Conservation (phyloP, 2,113 vertebrate genomes). For the Heliornis fulica region DNA sequence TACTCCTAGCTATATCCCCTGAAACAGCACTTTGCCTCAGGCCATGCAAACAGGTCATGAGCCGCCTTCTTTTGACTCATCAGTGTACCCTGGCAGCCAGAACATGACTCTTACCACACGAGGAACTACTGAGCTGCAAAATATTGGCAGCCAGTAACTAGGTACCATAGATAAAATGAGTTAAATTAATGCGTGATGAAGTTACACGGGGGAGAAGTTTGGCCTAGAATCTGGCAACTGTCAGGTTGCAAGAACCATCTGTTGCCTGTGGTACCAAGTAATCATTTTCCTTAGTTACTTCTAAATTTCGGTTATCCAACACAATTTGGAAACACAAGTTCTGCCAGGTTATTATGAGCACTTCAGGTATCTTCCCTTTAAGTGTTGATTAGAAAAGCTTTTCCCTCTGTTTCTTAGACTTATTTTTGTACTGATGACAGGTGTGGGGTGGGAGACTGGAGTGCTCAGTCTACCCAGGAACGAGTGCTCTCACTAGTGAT, state of each 20-base stretch:
- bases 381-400: constrained; percentile 27
- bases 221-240: constrained; percentile 28
- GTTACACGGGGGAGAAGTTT: constrained; percentile 16
- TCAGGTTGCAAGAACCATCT: constrained; percentile 49
- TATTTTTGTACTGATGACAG: constrained; percentile 33
- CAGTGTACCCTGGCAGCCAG: not conserved
- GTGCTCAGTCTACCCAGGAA: not conserved
- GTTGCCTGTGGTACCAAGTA: not conserved
- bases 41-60: not conserved
- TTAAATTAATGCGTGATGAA: constrained; percentile 17
- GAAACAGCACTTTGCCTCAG: not conserved
- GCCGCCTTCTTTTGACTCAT: not conserved
- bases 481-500: not conserved
- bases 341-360: not conserved
- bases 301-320: not conserved
- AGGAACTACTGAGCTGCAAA: not conserved
- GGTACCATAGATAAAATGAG: not conserved
- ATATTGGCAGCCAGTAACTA: not conserved
- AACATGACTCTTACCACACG: not conserved
- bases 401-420: not conserved
- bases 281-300: constrained; percentile 46
- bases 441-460: constrained; percentile 34
- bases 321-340: constrained; percentile 39
- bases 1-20: not conserved
- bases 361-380: constrained; percentile 24